phyloP scores from a whole-genome alignment of 2,113 vertebrate species.

The Machaerirhynchus nigripectus region DNA sequence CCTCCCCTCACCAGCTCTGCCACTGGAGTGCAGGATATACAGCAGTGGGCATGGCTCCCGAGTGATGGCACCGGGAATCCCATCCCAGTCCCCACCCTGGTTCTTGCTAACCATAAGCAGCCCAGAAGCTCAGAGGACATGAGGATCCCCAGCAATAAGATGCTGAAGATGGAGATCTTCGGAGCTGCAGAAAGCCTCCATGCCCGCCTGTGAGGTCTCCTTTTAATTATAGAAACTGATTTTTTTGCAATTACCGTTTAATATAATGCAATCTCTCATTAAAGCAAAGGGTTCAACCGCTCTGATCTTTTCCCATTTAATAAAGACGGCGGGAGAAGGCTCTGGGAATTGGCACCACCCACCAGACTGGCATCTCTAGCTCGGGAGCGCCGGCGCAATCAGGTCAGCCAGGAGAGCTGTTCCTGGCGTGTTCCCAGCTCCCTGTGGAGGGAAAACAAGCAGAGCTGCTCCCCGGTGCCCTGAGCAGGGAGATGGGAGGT shows the following conservation, averaged over 20 bases:
- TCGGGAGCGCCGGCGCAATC: rapidly evolving
- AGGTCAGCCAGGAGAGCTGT: neutral
- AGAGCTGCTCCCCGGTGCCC: neutral
- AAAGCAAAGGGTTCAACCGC: neutral
- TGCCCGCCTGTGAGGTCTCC: neutral
- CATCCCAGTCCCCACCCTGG: neutral
- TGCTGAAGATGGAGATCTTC: neutral
- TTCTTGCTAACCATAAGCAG: neutral
- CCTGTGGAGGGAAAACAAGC: neutral
- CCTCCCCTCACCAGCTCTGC: neutral
- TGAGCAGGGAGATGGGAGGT: neutral
- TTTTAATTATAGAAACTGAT: constrained; percentile 2
- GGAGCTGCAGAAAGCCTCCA: neutral
- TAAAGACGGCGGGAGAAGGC: neutral
- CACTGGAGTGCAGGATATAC: neutral
- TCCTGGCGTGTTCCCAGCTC: neutral
- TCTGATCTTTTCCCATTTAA: constrained; percentile 19
- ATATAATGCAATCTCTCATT: constrained; percentile 29
- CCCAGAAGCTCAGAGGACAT: rapidly evolving
- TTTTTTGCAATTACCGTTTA: neutral
- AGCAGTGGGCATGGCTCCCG: neutral
- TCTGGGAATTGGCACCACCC: constrained; percentile 22
- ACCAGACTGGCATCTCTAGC: neutral
- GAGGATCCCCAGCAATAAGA: neutral
- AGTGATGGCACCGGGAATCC: neutral